Evolutionary conservation across 2,797 vertebrate species (phyloP), one percentile per base, ranked within the genome.

Genomic region (Setipinna tenuifilis): DNA sequence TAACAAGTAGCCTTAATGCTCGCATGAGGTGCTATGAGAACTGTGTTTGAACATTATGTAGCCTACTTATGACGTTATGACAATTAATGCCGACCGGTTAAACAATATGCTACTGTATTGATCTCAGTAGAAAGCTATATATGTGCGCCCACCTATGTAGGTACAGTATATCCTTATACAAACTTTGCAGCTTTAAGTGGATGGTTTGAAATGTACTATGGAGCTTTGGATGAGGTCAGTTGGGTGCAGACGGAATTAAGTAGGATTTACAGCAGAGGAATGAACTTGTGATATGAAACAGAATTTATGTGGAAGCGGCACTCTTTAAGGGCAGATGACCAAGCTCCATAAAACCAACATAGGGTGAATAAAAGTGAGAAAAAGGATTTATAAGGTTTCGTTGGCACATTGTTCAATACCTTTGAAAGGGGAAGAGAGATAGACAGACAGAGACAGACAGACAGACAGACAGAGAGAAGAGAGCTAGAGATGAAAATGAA

Each of bases 281-380:
- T 85, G 83, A 84, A 83, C 82, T 88, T 87, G 86, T 75, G n/a
- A 89, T 83, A 86, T 86, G 83, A 87, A 85, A 87, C 83, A 84
- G 85, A 86, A 85, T 88, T 85, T 71, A 88, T 86, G 65, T 80
- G 82, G 83, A 86, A 78, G 83, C 81, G 81, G 68, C 57, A 82
- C 71, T 78, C 19, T 44, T 54, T 54, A 35, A 78, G 31, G 28
- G 65, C 62, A 81, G 65, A 14, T 21, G 82, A 65, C 85, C 58
- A 57, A 44, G 19, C 83, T 87, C 2, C 31, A 35, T 31, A 28
- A 11, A 71, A 71, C 11, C 7, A 78, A 44, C 1, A 75, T 35
- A 44, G 35, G 9, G 12, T 41, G 68, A 41, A 31, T 41, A 65
- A 14, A 17, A 75, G 31, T 41, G 10, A 75, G 19, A 31, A 14